Evolutionary conservation across 1,140 invertebrate genomes (phyloP).

Genomic region (Periplaneta americana): DNA sequence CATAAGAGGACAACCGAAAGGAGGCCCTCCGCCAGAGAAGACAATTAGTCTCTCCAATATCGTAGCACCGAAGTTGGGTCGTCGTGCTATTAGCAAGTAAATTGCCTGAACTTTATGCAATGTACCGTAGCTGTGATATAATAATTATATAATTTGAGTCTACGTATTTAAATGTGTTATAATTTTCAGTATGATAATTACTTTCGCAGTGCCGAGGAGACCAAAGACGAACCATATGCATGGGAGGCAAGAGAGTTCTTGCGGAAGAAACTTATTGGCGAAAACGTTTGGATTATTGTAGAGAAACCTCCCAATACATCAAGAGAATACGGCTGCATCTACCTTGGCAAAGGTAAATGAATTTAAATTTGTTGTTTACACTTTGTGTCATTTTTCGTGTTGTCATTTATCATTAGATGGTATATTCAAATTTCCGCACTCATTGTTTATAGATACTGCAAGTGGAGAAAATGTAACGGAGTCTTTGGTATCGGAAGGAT

Average conservation of each 20-base stretch:
- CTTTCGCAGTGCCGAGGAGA: slow-evolving; percentile 50
- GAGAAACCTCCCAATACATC: slow-evolving; percentile 67
- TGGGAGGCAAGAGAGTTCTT: slow-evolving; percentile 96
- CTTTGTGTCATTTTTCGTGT: too few relatives aligned
- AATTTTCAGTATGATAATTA: slow-evolving; percentile 26
- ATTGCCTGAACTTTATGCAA: slow-evolving; percentile 20
- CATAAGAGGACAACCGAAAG: slow-evolving; percentile 70
- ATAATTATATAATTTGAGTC: not conserved
- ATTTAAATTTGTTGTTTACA: not conserved
- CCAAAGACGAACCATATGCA: slow-evolving; percentile 88
- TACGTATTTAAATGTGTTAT: not conserved
- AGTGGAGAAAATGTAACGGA: slow-evolving; percentile 85
- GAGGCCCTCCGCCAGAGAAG: slow-evolving; percentile 85
- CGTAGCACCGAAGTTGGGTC: slow-evolving; percentile 84
- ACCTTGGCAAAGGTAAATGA: slow-evolving; percentile 66
- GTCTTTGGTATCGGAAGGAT: slow-evolving; percentile 77
- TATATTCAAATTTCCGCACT: too few relatives aligned
- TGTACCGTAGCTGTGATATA: not conserved
- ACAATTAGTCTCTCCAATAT: slow-evolving; percentile 86
- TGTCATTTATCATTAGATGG: not conserved
- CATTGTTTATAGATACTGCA: slow-evolving; percentile 54
- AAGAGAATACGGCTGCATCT: slow-evolving; percentile 85
- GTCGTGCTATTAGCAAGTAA: slow-evolving; percentile 61
- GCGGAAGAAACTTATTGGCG: slow-evolving; percentile 85
- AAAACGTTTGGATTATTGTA: slow-evolving; percentile 75